Evolutionary conservation across 2,797 vertebrate species (phyloP), one percentile per base, ranked within the genome.

Genomic region (Echiichthys vipera): DNA sequence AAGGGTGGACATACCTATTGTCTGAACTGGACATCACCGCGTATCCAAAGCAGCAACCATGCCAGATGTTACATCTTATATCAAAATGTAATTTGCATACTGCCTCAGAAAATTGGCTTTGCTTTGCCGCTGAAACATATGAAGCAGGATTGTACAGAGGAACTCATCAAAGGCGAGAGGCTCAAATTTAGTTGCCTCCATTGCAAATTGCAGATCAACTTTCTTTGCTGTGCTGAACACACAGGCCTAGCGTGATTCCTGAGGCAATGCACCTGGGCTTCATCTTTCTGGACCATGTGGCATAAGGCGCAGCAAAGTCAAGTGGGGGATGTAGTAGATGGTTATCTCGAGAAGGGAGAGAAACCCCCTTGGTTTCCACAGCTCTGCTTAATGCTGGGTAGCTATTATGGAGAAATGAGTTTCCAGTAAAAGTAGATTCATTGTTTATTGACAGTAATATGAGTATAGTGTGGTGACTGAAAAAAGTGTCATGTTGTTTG

Each of bases 211-310:
- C 81, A 92, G 91, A 93, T 94, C 91, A 91, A 89, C 89, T 91
- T 92, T 91, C 89, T 92, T 78, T 86, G 83, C 89, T 74, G 83
- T 69, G 86, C 91, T 79, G 82, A 86, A 89, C 87, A 86, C 83
- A 74, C 76, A 65, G 78, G 83, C 86, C 89, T 61, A 77, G 91
- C 75, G 59, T 76, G 76, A 71, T 85, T 94, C 94, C 93, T 65
- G 89, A 92, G 94, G 92, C 93, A 69, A 92, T 93, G 92, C 93
- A 95, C 93, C 92, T 95, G 93, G 94, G 85, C 93, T 93, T 91
- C 90, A 91, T 93, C 91, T 93, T 74, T 87, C 77, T 80, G 76
- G 84, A 91, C 87, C 88, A 91, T 89, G 90, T 90, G 92, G 89
- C 89, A 83, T 87, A 86, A 87, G 73, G 91, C 84, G 39, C 80